phyloP scores from a whole-genome alignment of 2,888 invertebrate genomes.

The Acrocyrtus sp. region DNA sequence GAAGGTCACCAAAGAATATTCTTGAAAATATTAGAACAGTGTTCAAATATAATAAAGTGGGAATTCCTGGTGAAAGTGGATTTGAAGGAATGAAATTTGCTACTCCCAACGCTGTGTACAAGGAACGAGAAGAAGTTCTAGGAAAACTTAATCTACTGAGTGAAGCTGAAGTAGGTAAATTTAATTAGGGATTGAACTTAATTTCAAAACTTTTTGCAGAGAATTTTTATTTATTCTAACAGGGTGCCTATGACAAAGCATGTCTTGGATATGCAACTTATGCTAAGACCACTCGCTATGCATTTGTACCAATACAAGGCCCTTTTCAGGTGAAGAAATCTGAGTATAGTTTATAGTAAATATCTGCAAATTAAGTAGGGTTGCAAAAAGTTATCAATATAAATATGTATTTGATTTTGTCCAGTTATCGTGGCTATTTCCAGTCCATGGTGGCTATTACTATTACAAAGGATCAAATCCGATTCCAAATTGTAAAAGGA shows the following conservation, averaged over 20 bases:
- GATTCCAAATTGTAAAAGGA: conserved; percentile 44
- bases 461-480: conserved; percentile 53
- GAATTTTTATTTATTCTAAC: no score
- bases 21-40: conserved; percentile 1
- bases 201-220: no score
- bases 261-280: no score
- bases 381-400: background rate
- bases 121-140: background rate
- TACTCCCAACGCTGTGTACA: conserved; percentile 18
- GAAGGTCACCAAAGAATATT: background rate
- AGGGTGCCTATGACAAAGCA: no score
- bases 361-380: no score
- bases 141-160: background rate
- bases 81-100: conserved; percentile 1
- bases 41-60: conserved; percentile 10
- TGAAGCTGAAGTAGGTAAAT: no score
- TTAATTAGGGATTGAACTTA: no score
- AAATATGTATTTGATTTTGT: background rate
- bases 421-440: conserved; percentile 51
- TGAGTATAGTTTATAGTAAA: no score
- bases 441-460: conserved; percentile 43
- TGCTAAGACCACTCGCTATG: no score
- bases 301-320: background rate
- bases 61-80: conserved; percentile 17
- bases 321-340: background rate